Evolutionary conservation across 2,797 vertebrate species (phyloP).

Genomic region (Sebastes steindachneri): DNA sequence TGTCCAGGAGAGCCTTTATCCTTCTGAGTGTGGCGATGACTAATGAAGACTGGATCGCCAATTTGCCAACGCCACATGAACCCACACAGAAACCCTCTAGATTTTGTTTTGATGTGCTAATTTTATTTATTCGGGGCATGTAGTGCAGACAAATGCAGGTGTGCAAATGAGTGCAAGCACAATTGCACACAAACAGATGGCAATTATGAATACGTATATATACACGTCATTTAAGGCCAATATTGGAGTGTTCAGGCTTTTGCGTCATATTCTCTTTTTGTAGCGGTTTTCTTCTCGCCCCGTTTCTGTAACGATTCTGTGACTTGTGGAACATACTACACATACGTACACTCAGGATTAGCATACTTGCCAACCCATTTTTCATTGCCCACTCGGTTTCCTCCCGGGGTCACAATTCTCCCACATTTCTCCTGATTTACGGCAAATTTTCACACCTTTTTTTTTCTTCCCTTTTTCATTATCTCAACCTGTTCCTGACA

Average conservation of each 20-base stretch:
- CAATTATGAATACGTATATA: slow-evolving; percentile 33
- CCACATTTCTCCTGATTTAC: too few relatives aligned
- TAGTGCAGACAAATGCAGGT: slow-evolving; percentile 47
- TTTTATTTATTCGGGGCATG: slow-evolving; percentile 70
- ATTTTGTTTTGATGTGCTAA: slow-evolving; percentile 83
- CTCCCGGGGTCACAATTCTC: too few relatives aligned
- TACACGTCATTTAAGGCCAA: slow-evolving; percentile 16
- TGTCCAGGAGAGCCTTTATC: slow-evolving; percentile 24
- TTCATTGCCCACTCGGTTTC: too few relatives aligned
- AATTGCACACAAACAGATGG: slow-evolving; percentile 27
- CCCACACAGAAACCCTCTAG: slow-evolving; percentile 21
- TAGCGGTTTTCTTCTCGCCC: background rate
- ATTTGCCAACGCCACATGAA: slow-evolving; percentile 25
- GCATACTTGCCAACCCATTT: background rate
- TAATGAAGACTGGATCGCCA: slow-evolving; percentile 29
- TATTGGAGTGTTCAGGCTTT: background rate
- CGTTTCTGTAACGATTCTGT: background rate
- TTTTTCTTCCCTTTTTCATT: too few relatives aligned
- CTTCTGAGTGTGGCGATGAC: slow-evolving; percentile 24
- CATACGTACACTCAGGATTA: background rate
- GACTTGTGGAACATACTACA: background rate
- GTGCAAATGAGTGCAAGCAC: slow-evolving; percentile 39
- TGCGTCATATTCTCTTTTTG: background rate
- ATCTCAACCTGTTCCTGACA: too few relatives aligned
- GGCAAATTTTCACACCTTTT: too few relatives aligned